A percentile compares a stretch with the other conserved stretches of the same genome.
phyloP scores from a whole-genome alignment of 1,140 invertebrate genomes.

The Drosophila subpulchrella region DNA sequence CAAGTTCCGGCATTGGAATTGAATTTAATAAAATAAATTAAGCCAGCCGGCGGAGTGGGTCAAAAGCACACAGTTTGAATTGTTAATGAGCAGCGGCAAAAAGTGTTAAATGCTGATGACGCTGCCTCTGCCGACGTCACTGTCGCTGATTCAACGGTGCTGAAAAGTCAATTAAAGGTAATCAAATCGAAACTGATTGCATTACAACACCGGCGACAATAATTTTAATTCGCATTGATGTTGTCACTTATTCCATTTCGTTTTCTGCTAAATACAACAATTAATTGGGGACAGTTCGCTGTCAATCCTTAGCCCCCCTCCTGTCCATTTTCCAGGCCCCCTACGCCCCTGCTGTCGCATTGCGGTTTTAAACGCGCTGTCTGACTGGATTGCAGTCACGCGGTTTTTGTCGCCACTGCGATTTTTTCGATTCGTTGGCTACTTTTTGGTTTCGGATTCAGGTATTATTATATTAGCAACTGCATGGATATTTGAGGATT shows the following conservation, averaged over 20 bases:
- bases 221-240: slow-evolving; percentile 61
- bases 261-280: slow-evolving; percentile 56
- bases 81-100: slow-evolving; percentile 66
- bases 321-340: not conserved
- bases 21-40: slow-evolving; percentile 66
- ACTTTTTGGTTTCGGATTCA: slow-evolving; percentile 17
- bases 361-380: slow-evolving; percentile 41
- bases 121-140: slow-evolving; percentile 30
- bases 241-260: slow-evolving; percentile 47
- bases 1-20: slow-evolving; percentile 71
- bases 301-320: not conserved
- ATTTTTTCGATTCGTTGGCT: slow-evolving; percentile 9
- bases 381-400: slow-evolving; percentile 5
- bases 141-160: slow-evolving; percentile 61
- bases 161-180: slow-evolving; percentile 83
- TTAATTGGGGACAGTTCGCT: slow-evolving; percentile 47
- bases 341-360: slow-evolving; percentile 11
- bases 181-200: slow-evolving; percentile 79
- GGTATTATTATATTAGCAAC: not conserved
- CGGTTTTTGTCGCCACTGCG: slow-evolving; percentile 37
- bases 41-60: slow-evolving; percentile 11
- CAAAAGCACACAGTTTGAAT: slow-evolving; percentile 60
- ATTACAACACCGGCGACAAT: slow-evolving; percentile 65
- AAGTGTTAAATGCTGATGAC: slow-evolving; percentile 71
- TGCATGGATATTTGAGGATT: slow-evolving; percentile 17